Base-by-base conservation (phyloP, 2,113 vertebrate species). In the Podocnemis expansa region DNA sequence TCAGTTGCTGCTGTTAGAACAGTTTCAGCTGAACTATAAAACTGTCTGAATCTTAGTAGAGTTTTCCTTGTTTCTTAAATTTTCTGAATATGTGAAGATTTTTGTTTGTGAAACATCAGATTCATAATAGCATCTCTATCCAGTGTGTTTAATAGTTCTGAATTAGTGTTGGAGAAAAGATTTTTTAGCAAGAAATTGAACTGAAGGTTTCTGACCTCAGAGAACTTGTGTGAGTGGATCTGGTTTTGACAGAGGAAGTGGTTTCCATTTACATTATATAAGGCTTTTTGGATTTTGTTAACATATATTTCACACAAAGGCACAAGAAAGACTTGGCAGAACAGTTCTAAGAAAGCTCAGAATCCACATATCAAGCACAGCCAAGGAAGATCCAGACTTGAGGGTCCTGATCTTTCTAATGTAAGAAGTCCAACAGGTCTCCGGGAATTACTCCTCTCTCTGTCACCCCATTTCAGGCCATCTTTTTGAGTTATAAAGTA, bases 11-110 rank as follows among this genome's bases (percentile, higher is more conserved):
- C 87, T 91, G 85, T 91, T 92, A 94, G 89, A 96, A 87, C 43
- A 93, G 76, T 91, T 92, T 82, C 79, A 84, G 91, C 10, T 86
- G 78, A 56, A 90, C 94, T 93, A 88, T 80, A 91, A 96, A 96
- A 54, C 85, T 83, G 82, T 89, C 88, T 78, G 56, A 95, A 92
- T 82, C 76, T 67, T 78, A 60, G 81, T 76, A 45, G 54, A 8
- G n/a, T 86, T 97, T 89, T 88, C 45, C 27, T 51, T 93, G 34
- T 89, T 94, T 89, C 92, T 89, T 55, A 56, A 6, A 45, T 24
- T 70, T 93, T 83, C 38, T 19, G 63, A 86, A 34, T 38, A 84
- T 10, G 38, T n/a, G 63, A 60, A 45, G 16, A 38, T 78, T 83
- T 91, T 83, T 90, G 70, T 87, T 78, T 88, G n/a, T n/a, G n/a